Percentiles rank a stretch among this genome's conserved stretches.
phyloP scores from a whole-genome alignment of 2,797 vertebrate genomes.

The Choloepus didactylus region DNA sequence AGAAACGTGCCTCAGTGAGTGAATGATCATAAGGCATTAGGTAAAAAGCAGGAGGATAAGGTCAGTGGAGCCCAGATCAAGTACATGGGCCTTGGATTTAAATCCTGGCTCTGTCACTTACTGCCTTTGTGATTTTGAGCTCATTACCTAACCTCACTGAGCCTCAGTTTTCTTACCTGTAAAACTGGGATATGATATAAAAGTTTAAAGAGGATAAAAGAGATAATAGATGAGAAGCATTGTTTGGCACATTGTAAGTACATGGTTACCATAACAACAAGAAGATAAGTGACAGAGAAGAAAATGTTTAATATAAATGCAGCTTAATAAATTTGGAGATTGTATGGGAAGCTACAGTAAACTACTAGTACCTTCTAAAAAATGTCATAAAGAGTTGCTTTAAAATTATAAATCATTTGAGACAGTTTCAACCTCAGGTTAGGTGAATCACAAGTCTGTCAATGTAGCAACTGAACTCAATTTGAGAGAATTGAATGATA shows the following conservation, averaged over 20 bases:
- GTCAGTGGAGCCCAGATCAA: neutral
- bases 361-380: neutral
- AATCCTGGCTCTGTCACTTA: neutral
- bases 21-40: neutral
- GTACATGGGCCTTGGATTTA: neutral
- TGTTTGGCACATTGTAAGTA: neutral
- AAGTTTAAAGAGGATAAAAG: slow-evolving; percentile 28
- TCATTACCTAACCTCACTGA: neutral
- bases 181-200: neutral
- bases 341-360: neutral
- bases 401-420: neutral
- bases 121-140: neutral
- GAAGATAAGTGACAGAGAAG: neutral
- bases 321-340: neutral
- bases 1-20: neutral
- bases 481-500: neutral
- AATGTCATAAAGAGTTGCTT: neutral
- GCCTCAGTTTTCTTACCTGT: neutral
- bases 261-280: neutral
- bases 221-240: neutral
- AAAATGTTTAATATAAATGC: neutral
- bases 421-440: neutral
- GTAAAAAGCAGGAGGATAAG: neutral
- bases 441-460: neutral
- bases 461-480: neutral